Conservation (phyloP, 2,888 invertebrate genomes). For the Cerceris rybyensis region DNA sequence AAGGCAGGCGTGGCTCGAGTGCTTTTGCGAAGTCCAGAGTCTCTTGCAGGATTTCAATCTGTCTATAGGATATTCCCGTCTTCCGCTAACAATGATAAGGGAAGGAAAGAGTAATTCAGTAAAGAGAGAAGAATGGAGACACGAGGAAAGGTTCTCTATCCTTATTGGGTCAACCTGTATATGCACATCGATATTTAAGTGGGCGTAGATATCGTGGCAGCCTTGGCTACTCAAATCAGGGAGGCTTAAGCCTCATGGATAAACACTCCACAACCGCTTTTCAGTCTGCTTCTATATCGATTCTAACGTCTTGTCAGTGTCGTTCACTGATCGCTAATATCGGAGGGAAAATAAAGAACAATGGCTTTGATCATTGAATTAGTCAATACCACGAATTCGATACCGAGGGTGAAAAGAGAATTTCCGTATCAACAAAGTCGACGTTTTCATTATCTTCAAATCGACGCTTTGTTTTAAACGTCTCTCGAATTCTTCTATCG, state of each 20-base stretch:
- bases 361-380: conserved; percentile 33
- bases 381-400: conserved; percentile 18
- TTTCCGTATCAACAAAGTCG: background rate
- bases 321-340: conserved; percentile 33
- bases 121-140: conserved; percentile 29
- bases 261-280: conserved; percentile 68
- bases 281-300: conserved; percentile 68
- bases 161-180: conserved; percentile 69
- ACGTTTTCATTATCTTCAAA: background rate
- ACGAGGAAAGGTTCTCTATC: conserved; percentile 31
- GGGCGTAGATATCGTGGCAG: conserved; percentile 61
- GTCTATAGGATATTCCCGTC: conserved; percentile 34
- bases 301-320: conserved; percentile 60
- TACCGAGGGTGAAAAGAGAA: background rate
- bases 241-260: conserved; percentile 70
- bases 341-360: conserved; percentile 19
- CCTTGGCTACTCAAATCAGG: conserved; percentile 69
- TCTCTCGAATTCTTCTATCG: background rate
- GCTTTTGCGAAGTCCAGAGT: conserved; percentile 31
- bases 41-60: conserved; percentile 51
- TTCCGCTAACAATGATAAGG: conserved; percentile 26
- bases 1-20: conserved; percentile 28
- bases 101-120: conserved; percentile 21
- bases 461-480: background rate
- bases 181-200: conserved; percentile 68